Conservation (phyloP, 1,140 invertebrate species). For the Cyclargus thomasi region DNA sequence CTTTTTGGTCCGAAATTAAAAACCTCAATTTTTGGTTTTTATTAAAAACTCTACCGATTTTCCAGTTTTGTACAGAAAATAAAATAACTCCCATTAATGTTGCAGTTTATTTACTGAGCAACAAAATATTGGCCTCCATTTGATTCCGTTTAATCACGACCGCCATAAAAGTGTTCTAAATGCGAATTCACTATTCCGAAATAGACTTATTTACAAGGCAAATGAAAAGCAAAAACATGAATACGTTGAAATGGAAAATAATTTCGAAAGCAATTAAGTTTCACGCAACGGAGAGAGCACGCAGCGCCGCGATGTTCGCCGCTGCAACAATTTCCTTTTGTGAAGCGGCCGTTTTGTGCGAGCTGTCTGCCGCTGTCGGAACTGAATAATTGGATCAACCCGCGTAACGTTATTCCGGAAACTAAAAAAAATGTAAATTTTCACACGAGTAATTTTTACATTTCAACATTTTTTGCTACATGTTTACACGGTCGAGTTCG, state of each 20-base stretch:
- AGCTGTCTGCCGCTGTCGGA: slow-evolving; percentile 8
- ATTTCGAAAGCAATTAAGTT: slow-evolving; percentile 9
- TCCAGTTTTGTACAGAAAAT: not conserved
- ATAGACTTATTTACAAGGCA: not conserved
- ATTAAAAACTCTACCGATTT: no score
- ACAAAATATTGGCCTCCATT: not conserved
- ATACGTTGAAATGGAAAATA: slow-evolving; percentile 7
- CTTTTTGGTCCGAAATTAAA: not conserved
- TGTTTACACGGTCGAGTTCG: not conserved
- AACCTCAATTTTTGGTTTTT: no score
- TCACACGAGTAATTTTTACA: not conserved
- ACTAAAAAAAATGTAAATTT: not conserved
- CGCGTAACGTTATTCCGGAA: slow-evolving; percentile 6
- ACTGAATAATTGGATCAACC: slow-evolving; percentile 13
- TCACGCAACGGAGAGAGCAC: not conserved
- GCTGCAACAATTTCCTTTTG: slow-evolving; percentile 5
- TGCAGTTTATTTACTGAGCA: not conserved
- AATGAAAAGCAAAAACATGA: slow-evolving; percentile 9
- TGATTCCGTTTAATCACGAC: not conserved
- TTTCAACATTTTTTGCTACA: not conserved
- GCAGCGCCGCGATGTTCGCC: not conserved
- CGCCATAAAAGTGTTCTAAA: not conserved
- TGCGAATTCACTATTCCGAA: not conserved
- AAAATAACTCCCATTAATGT: not conserved
- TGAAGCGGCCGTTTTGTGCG: slow-evolving; percentile 1